Base-by-base conservation (phyloP, 2,797 vertebrate genomes). In the Hydrolagus colliei region DNA sequence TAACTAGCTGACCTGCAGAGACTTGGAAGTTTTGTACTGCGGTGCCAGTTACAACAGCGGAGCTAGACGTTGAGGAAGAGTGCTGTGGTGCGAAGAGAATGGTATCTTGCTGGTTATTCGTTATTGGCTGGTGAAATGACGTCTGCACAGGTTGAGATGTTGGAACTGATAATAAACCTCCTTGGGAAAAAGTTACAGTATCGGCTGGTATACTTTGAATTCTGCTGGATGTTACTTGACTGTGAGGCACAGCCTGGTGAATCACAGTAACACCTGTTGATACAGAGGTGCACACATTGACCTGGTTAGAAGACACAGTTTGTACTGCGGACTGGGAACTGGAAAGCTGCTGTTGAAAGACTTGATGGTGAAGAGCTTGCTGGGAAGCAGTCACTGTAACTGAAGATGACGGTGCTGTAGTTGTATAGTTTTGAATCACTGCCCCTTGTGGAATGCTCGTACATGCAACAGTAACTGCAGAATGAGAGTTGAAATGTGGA, bases 221-320 rank as follows among this genome's bases (percentile, higher is more conserved):
- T 93, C 96, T 93, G 90, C 97, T 96, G 86, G 94, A 90, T 86
- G 98, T 95, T 92, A 98, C 93, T 90, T 98, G 98, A 90, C 96
- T 95, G 91, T 97, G 97, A 85, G 96, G 95, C 87, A 95, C 92
- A 90, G 96, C 94, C 91, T 96, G 97, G 87, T 98, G 97, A 92
- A 99, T 97, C 88, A 99, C 94, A 0, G 97, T 96, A 87, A 99
- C 96, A 20, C 97, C 96, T 90, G 96, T 96, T 16, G 96, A 95
- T 18, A 94, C 95, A 85, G 96, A 95, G 88, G 92, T 90, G 41
- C 41, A 52, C 41, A 52, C 41, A 97, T 92, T 95, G 93, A 88
- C 94, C 94, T 14, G 94, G 94, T 88, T 94, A 41, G 65, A 84
- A 71, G 79, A 94, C 88, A 95, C 90, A 80, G 94, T 91, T 0